A percentile compares a stretch with the other conserved stretches of the same genome.
These are phyloP conservation scores for Cardinalis cardinalis DNA, from an alignment of 2,113 vertebrate species.

Conservation along the genomic window DNA sequence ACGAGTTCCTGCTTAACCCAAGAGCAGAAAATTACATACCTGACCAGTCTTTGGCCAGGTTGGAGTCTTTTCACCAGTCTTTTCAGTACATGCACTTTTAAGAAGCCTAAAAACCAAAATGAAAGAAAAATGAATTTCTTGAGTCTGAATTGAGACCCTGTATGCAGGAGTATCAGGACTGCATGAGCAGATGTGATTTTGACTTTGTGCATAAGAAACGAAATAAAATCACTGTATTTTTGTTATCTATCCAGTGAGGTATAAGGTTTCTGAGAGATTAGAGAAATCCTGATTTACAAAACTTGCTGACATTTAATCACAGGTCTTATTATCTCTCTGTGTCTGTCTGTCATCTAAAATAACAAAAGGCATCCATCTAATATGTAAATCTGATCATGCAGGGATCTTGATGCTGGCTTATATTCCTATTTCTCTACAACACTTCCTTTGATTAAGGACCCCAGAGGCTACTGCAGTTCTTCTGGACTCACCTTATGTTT, in stretches of 20 bases:
- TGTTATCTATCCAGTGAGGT: not conserved
- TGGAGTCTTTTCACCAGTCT: not conserved
- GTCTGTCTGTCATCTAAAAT: not conserved
- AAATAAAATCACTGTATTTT: not conserved
- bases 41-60: not conserved
- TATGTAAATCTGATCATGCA: not conserved
- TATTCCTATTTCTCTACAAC: not conserved
- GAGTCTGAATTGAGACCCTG: not conserved
- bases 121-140: not conserved
- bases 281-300: slow-evolving; percentile 1
- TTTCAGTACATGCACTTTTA: not conserved
- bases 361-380: not conserved
- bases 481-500: not conserved
- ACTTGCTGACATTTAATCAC: not conserved
- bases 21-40: not conserved
- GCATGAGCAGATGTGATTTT: not conserved
- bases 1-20: not conserved
- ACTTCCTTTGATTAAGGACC: not conserved
- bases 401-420: not conserved
- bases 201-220: not conserved
- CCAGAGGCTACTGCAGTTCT: not conserved
- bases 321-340: not conserved
- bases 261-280: not conserved
- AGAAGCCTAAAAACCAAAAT: not conserved
- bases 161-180: not conserved